phyloP scores from a whole-genome alignment of 2,888 invertebrate species.

The Lasioglossum villosulum region DNA sequence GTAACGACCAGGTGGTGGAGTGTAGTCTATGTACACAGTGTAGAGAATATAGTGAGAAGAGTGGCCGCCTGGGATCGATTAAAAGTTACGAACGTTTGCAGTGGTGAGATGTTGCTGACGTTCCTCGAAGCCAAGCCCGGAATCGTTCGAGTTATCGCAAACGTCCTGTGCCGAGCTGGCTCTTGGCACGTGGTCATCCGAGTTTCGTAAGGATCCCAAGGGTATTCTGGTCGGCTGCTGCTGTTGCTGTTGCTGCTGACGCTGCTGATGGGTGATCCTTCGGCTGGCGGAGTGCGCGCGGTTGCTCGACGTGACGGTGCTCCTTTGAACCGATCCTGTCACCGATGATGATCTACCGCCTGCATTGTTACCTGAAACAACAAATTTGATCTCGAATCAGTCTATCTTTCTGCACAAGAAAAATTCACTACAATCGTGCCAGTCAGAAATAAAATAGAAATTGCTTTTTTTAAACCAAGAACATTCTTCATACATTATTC shows the following conservation, averaged over 20 bases:
- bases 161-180: constrained; percentile 86
- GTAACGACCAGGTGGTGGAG: neutral
- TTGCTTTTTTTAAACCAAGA: neutral
- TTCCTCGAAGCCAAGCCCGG: constrained; percentile 94
- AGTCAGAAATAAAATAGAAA: neutral
- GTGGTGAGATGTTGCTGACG: constrained; percentile 86
- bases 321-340: constrained; percentile 75
- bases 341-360: constrained; percentile 78
- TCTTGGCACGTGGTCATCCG: constrained; percentile 85
- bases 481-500: too few species aligned
- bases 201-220: constrained; percentile 84
- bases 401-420: neutral
- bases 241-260: constrained; percentile 73
- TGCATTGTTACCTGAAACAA: constrained; percentile 73
- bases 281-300: constrained; percentile 80
- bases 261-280: constrained; percentile 85
- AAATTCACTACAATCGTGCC: too few species aligned
- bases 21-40: too few species aligned
- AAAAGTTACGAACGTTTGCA: constrained; percentile 66
- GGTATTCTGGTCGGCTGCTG: constrained; percentile 63
- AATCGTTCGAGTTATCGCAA: constrained; percentile 96
- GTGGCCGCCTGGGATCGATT: neutral
- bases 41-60: neutral
- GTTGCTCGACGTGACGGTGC: constrained; percentile 85
- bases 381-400: neutral